A percentile compares a stretch with the other conserved stretches of the same genome.
These are phyloP conservation scores for Cliona cf. orientalis DNA, from an alignment of 37 sponge, comb jelly and placozoan species.

Conservation along the genomic window DNA sequence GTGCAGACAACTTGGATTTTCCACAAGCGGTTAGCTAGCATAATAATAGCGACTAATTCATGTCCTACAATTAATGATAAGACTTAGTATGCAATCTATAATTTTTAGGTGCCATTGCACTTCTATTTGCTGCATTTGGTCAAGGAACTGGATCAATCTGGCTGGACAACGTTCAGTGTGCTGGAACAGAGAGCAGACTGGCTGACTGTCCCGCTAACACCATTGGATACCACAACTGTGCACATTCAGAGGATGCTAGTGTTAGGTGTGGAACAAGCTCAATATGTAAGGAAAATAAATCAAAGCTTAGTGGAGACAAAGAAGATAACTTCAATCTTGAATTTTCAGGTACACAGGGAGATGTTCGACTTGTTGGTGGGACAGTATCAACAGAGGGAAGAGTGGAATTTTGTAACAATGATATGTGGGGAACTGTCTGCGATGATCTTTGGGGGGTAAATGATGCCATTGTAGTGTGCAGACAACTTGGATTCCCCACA, in stretches of 20 bases:
- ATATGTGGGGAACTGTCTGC: background rate
- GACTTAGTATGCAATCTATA: too few species aligned
- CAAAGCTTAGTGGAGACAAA: background rate
- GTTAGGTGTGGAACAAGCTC: background rate
- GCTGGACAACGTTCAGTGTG: constrained; percentile 31
- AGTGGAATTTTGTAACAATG: constrained; percentile 12
- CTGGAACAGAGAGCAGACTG: constrained; percentile 33
- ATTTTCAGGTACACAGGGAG: constrained; percentile 5
- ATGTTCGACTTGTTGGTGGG: constrained; percentile 13
- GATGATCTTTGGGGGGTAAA: background rate
- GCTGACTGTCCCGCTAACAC: constrained; percentile 20
- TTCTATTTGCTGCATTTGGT: constrained; percentile 6
- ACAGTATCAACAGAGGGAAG: background rate
- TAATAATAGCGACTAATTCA: too few species aligned
- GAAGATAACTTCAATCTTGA: background rate
- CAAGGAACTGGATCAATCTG: constrained; percentile 40
- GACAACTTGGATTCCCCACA: constrained; percentile 15
- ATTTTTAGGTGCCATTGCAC: constrained; percentile 3
- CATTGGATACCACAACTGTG: constrained; percentile 37
- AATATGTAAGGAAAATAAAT: background rate
- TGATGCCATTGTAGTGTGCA: background rate
- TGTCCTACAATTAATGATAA: too few species aligned
- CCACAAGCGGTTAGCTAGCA: background rate
- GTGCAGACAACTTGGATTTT: constrained; percentile 21
- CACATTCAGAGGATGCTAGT: constrained; percentile 39